Evolutionary conservation across 2,888 invertebrate species (phyloP), one percentile per base, ranked within the genome.

Genomic region (Pachliopta kotzebuea): DNA sequence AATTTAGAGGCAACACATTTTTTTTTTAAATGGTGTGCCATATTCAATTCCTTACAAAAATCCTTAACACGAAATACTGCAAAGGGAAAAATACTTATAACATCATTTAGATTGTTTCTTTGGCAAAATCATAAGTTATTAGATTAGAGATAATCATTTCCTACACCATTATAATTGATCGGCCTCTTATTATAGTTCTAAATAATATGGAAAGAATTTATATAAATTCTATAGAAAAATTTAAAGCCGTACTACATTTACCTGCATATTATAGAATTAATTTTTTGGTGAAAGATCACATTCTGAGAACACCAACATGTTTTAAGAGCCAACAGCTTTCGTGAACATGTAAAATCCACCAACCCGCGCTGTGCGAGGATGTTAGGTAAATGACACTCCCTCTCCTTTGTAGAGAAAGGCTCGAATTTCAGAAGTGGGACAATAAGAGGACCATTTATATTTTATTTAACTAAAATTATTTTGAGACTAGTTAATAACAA

Each of bases 61-160:
- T 52, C 11, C 9, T 52, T 52, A 9, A 21, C 20, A 52, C 9
- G 23, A 21, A 52, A 52, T 52, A 52, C 50, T 23, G 37, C 37
- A 14, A 37, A 37, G 4, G 37, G 20, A 21, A 52, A 21, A 52
- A 45, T 45, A 37, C 20, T 56, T 42, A 17, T 21, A 31, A 20
- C 17, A 20, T 26, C 3, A 49, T 37, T 24, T 37, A 9, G 29
- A 55, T 21, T 26, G 24, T n/a, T 18, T 61, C 61, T 61, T 61
- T 61, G 61, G 61, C 45, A 55, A 29, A 26, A 11, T 55, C 26
- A 42, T 45, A 37, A 42, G 45, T 45, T 54, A 26, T 21, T 52
- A 52, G 0, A 52, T 45, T 45, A 45, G 6, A 9, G 42, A 45
- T n/a, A 45, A 45, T n/a, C 45, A 45, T 45, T 45, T 45, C n/a